Evolutionary conservation across 2,113 vertebrate species (phyloP).

Genomic region (Rhinichthys klamathensis): DNA sequence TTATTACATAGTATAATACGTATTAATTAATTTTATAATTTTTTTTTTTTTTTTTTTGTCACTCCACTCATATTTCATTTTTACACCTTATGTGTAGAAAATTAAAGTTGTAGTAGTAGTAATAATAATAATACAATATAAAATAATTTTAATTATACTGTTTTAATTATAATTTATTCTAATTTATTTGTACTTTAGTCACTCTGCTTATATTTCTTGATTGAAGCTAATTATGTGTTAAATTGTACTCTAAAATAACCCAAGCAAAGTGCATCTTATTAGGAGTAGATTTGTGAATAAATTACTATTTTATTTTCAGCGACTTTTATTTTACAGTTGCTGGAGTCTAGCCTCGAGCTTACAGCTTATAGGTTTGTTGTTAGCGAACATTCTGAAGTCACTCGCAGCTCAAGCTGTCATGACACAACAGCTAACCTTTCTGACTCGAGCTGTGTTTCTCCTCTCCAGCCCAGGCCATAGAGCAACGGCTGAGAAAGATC

Average conservation of each 20-base stretch:
- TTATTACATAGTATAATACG: no score
- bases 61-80: neutral
- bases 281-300: neutral
- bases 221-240: neutral
- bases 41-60: neutral
- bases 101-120: no score
- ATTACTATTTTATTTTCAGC: neutral
- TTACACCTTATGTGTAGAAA: neutral
- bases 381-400: neutral
- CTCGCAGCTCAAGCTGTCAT: neutral
- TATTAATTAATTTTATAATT: neutral
- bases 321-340: neutral
- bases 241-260: neutral
- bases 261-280: neutral
- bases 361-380: neutral
- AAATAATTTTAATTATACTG: no score
- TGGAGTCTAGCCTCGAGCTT: neutral
- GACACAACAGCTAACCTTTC: neutral
- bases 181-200: neutral
- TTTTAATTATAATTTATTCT: no score
- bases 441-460: constrained; percentile 20
- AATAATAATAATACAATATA: neutral
- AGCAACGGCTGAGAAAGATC: constrained; percentile 90
- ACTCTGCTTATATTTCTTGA: neutral
- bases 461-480: constrained; percentile 85